A percentile compares a stretch with the other conserved stretches of the same genome.
Evolutionary conservation across 2,888 invertebrate species (phyloP).

Genomic region (Globia sparganii): DNA sequence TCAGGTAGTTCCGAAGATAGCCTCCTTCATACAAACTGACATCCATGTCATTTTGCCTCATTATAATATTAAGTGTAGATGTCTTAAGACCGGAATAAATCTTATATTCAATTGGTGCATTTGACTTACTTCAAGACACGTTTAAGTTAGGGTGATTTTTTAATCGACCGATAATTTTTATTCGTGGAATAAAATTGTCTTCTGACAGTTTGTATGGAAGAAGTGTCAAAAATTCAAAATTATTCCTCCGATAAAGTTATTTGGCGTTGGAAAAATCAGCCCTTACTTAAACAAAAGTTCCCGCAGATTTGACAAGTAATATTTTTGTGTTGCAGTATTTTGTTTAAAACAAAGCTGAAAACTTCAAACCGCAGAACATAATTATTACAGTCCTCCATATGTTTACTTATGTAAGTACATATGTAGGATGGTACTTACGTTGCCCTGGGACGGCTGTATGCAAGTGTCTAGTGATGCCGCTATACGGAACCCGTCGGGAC

Average conservation of each 20-base stretch:
- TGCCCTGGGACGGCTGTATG: constrained; percentile 53
- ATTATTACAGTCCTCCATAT: constrained; percentile 41
- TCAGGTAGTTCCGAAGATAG: too few relatives aligned
- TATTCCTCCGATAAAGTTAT: too few relatives aligned
- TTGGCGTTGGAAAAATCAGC: too few relatives aligned
- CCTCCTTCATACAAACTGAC: too few relatives aligned
- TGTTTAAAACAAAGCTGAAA: constrained; percentile 34
- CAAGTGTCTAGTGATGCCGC: constrained; percentile 55
- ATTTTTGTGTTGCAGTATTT: constrained; percentile 7
- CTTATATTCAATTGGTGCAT: too few relatives aligned
- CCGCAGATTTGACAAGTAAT: not conserved
- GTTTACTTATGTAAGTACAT: constrained; percentile 40
- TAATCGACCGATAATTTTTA: too few relatives aligned
- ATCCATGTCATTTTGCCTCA: not conserved
- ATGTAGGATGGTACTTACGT: constrained; percentile 23
- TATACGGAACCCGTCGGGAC: constrained; percentile 50
- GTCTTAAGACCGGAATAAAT: too few relatives aligned
- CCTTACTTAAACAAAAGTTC: not conserved
- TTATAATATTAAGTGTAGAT: not conserved
- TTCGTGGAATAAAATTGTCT: too few relatives aligned
- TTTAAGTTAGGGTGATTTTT: too few relatives aligned
- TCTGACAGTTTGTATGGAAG: too few relatives aligned
- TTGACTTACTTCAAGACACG: not conserved
- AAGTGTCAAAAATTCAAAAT: too few relatives aligned
- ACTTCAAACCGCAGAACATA: constrained; percentile 39